Evolutionary conservation across 2,888 invertebrate species (phyloP).

Genomic region (Ganaspis brasiliensis): DNA sequence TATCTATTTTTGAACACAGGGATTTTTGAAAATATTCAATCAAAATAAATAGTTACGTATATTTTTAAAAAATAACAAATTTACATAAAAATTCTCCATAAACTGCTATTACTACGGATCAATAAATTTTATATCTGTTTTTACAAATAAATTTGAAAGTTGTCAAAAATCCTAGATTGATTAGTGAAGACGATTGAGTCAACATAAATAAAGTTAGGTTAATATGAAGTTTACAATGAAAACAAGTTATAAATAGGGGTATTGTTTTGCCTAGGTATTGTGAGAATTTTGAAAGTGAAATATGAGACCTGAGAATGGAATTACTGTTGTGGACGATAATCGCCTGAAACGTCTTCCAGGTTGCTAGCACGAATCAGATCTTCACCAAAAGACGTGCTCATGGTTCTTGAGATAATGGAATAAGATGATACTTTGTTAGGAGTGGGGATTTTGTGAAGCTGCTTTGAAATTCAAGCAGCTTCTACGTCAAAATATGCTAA

Average conservation of each 20-base stretch:
- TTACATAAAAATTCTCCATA: too few relatives aligned
- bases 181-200: too few relatives aligned
- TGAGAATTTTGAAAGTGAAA: conserved; percentile 8
- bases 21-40: too few relatives aligned
- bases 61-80: too few relatives aligned
- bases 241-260: not conserved
- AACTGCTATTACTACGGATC: too few relatives aligned
- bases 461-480: conserved; percentile 19
- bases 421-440: conserved; percentile 15
- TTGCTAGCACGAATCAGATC: conserved; percentile 33
- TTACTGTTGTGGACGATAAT: conserved; percentile 22
- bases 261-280: not conserved
- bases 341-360: conserved; percentile 16
- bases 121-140: too few relatives aligned
- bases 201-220: not conserved
- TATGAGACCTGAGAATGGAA: conserved; percentile 27
- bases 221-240: not conserved
- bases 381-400: conserved; percentile 21
- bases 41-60: too few relatives aligned
- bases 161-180: too few relatives aligned
- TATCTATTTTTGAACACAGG: too few relatives aligned
- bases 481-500: conserved; percentile 15
- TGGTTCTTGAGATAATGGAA: conserved; percentile 32
- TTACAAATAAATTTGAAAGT: too few relatives aligned
- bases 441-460: conserved; percentile 6